Base-by-base conservation (phyloP, 2,888 invertebrate species). In the Hipparchia sbordonii region DNA sequence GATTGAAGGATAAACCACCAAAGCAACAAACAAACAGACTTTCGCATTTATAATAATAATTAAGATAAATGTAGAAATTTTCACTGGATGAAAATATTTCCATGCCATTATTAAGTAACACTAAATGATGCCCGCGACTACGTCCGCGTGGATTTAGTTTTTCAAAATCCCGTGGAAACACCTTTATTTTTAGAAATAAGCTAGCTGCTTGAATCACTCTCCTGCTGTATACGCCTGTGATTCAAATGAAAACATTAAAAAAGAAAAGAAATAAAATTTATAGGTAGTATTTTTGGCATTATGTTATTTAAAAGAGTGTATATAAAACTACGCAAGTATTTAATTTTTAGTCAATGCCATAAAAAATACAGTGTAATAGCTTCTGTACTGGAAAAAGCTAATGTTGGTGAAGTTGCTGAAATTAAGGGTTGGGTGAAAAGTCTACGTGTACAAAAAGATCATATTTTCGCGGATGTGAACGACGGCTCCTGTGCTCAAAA, bases 341-440 rank as follows among this genome's bases (percentile, higher is more conserved):
- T 76, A n/a, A 74, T 73, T 71, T 67, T 69, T 51, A 75, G 67
- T 66, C 69, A 54, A 7, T 48, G 61, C 59, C 74, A 66, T 52
- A 87, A 79, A 75, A 86, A 84, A 56, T 89, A 87, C 71, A 90
- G 89, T 75, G 85, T 84, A 33, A 90, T 93, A 60, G 85, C 90
- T 13, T 80, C 87, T 72, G 84, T 93, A 71, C 78, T 93, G 79
- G 83, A 88, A 74, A 90, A 90, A 62, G 83, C 89, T 10, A 86
- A 85, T 74, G 75, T 91, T 69, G 92, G 92, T 2, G 86, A 89
- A 83, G 56, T 79, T 48, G 82, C 89, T n/a, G 91, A 91, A 88
- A 83, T 93, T 70, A 92, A 92, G 98, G 99, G 98, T 76, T 99
- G 99, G 99, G 95, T 99, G 9, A 96, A 96, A 85, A 96, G 96